These are phyloP conservation scores for Adoxophyes honmai DNA, from an alignment of 1,140 invertebrate species.

Conservation along the genomic window DNA sequence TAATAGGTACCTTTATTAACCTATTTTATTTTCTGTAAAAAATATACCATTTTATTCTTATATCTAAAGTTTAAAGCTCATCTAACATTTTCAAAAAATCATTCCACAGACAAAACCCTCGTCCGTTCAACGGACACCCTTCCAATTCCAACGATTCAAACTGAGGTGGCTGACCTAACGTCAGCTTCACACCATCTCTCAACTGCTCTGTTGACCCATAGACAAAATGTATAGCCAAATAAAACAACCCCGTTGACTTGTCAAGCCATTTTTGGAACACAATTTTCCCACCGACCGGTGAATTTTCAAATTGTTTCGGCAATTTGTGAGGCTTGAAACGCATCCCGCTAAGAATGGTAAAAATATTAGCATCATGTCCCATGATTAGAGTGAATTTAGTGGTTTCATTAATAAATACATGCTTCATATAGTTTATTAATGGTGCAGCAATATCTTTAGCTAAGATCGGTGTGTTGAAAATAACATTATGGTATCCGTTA, in stretches of 20 bases:
- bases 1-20: too few species aligned
- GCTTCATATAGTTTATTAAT: conserved; percentile 41
- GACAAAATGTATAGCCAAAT: conserved; percentile 48
- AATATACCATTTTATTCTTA: too few species aligned
- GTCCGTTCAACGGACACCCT: conserved; percentile 33
- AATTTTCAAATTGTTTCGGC: conserved; percentile 44
- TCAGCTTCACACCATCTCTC: conserved; percentile 33
- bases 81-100: conserved; percentile 39
- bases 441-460: conserved; percentile 44
- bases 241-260: conserved; percentile 22
- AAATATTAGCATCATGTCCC: conserved; percentile 58
- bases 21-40: too few species aligned
- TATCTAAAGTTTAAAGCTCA: conserved; percentile 22
- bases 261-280: conserved; percentile 60
- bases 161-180: conserved; percentile 39
- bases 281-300: conserved; percentile 58
- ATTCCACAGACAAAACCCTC: conserved; percentile 51
- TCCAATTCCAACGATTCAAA: conserved; percentile 41
- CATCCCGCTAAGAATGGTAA: conserved; percentile 42
- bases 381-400: conserved; percentile 41
- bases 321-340: conserved; percentile 43
- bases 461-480: conserved; percentile 40
- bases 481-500: conserved; percentile 46
- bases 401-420: conserved; percentile 32
- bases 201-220: conserved; percentile 52